Evolutionary conservation across 2,113 vertebrate genomes (phyloP).

Genomic region (Triplophysa rosa): DNA sequence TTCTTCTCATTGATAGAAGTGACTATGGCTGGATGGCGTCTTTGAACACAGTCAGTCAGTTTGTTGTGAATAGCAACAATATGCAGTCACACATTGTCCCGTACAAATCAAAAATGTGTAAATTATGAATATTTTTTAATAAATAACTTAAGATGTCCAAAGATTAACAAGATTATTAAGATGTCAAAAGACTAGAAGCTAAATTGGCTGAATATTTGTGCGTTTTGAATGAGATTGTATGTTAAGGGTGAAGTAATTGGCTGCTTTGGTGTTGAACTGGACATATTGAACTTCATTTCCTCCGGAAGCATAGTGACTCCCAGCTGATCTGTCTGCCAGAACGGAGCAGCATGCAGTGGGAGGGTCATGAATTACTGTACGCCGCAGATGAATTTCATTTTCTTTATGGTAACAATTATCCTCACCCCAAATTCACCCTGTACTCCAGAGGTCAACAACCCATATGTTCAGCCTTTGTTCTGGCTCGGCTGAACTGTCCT

Average conservation of each 20-base stretch:
- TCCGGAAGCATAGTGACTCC: slow-evolving; percentile 83
- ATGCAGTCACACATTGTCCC: not conserved
- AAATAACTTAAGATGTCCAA: too few relatives aligned
- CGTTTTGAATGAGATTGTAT: slow-evolving; percentile 49
- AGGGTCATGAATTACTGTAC: slow-evolving; percentile 44
- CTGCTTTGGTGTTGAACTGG: slow-evolving; percentile 87
- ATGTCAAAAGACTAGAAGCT: too few relatives aligned
- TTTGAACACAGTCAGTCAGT: slow-evolving; percentile 43
- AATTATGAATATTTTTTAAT: too few relatives aligned
- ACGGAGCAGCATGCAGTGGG: slow-evolving; percentile 65
- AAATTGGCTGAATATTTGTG: not conserved
- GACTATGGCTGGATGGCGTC: slow-evolving; percentile 32
- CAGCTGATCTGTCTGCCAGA: slow-evolving; percentile 70
- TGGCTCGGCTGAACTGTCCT: slow-evolving; percentile 2
- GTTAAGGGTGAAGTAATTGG: slow-evolving; percentile 83
- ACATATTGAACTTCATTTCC: slow-evolving; percentile 86
- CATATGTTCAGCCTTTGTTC: slow-evolving; percentile 22
- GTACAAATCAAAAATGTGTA: not conserved
- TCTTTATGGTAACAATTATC: slow-evolving; percentile 53
- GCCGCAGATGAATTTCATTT: slow-evolving; percentile 46
- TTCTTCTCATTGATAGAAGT: slow-evolving; percentile 51
- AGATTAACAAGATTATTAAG: too few relatives aligned
- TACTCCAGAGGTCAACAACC: slow-evolving; percentile 38
- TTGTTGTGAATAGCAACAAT: slow-evolving; percentile 22
- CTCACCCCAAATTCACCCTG: slow-evolving; percentile 32